Percentiles rank a stretch among this genome's conserved stretches.
phyloP scores from a whole-genome alignment of 92 coral and sea anemone species.

The Epizoanthus ramosus region DNA sequence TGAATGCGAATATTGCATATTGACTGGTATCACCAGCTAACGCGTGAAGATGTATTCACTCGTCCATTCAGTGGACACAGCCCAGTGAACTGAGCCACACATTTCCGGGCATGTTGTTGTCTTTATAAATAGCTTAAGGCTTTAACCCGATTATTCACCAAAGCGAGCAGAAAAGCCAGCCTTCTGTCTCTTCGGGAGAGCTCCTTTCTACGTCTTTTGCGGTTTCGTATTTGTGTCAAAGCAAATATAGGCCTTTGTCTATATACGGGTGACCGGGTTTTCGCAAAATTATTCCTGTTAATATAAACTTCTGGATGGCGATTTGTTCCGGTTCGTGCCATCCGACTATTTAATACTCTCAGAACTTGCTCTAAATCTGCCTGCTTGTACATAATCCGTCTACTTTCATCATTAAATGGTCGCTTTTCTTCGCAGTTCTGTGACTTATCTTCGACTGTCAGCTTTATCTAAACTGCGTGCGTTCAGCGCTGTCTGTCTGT shows the following conservation, averaged over 20 bases:
- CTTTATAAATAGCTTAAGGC: conserved; percentile 24
- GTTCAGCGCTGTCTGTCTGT: background rate
- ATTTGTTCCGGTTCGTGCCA: no score
- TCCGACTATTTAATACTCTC: background rate
- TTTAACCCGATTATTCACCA: background rate
- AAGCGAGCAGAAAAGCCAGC: background rate
- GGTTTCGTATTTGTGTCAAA: background rate
- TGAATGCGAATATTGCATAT: no score
- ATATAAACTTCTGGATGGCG: background rate
- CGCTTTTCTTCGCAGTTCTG: no score
- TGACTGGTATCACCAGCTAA: background rate
- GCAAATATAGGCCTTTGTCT: background rate
- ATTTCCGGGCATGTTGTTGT: background rate
- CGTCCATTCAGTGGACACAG: background rate
- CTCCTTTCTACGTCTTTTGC: conserved; percentile 9
- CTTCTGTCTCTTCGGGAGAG: conserved; percentile 26
- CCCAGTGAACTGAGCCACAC: conserved; percentile 7
- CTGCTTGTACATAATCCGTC: no score
- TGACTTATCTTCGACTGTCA: no score
- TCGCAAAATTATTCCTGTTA: background rate
- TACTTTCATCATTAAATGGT: no score
- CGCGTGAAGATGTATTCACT: background rate
- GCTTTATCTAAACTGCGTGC: background rate
- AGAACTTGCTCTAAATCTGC: background rate
- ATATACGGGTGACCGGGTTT: background rate